phyloP scores from a whole-genome alignment of 2,797 vertebrate species.

The Epinephelus malabaricus region DNA sequence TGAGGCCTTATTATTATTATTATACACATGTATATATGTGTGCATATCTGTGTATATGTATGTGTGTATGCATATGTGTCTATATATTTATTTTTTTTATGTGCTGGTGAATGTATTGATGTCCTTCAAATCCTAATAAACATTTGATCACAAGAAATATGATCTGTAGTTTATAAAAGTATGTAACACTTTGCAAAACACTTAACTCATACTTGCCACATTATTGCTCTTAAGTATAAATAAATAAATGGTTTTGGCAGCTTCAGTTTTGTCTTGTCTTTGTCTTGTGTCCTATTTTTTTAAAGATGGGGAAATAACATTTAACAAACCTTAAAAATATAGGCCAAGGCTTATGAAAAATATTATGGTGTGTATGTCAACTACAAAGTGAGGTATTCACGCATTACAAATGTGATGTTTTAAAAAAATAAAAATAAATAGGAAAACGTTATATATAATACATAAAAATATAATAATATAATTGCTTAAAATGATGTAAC shows the following conservation, averaged over 20 bases:
- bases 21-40: too few species aligned
- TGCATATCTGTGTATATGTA: too few species aligned
- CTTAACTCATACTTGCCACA: rapidly evolving
- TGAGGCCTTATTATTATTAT: too few species aligned
- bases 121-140: too few species aligned
- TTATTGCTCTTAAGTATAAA: not conserved
- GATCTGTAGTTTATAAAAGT: not conserved
- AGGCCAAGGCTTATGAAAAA: not conserved
- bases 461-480: too few species aligned
- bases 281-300: not conserved
- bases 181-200: not conserved
- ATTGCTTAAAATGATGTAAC: not conserved
- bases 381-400: not conserved
- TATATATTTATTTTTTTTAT: too few species aligned
- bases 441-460: too few species aligned
- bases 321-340: not conserved
- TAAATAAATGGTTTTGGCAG: not conserved
- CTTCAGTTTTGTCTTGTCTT: not conserved
- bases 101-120: too few species aligned
- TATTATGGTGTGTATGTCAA: not conserved
- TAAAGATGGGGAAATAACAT: not conserved
- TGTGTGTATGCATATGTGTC: too few species aligned
- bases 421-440: too few species aligned
- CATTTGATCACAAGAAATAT: not conserved
- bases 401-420: not conserved